These are phyloP conservation scores for Platichthys stellatus DNA, from an alignment of 2,113 vertebrate species.

Conservation along the genomic window DNA sequence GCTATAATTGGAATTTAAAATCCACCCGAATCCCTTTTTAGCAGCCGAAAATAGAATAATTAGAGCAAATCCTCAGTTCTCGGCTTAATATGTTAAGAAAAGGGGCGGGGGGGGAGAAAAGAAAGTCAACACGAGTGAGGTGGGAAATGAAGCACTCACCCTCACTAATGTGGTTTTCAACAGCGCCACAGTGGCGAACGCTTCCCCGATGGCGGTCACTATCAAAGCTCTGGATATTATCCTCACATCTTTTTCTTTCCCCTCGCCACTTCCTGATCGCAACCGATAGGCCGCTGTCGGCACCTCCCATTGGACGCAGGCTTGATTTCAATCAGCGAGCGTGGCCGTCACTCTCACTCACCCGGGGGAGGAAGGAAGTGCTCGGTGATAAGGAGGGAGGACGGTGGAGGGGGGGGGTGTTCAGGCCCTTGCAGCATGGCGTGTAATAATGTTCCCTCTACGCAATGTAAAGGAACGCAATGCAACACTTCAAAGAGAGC, in stretches of 20 bases:
- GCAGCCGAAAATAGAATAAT: constrained; percentile 71
- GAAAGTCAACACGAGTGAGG: constrained; percentile 14
- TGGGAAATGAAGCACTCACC: constrained; percentile 39
- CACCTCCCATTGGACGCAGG: constrained; percentile 47
- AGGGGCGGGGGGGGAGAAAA: background rate
- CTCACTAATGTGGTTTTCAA: constrained; percentile 44
- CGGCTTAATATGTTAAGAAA: constrained; percentile 24
- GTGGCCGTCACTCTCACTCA: constrained; percentile 57
- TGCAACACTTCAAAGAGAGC: constrained; percentile 66
- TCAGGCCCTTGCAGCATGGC: constrained; percentile 34
- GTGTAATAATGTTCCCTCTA: constrained; percentile 67
- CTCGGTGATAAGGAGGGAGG: constrained; percentile 68
- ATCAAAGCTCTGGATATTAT: constrained; percentile 58
- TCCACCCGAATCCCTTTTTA: constrained; percentile 71
- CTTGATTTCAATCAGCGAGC: constrained; percentile 64
- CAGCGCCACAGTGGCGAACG: constrained; percentile 24
- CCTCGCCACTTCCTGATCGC: constrained; percentile 50
- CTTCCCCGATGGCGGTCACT: constrained; percentile 32
- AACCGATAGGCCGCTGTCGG: constrained; percentile 36
- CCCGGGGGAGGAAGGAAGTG: constrained; percentile 66
- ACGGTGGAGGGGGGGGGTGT: constrained; percentile 30
- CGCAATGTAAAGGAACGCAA: constrained; percentile 55
- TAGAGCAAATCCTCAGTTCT: constrained; percentile 66
- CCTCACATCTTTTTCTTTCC: constrained; percentile 49
- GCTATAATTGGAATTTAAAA: constrained; percentile 77